Base-by-base conservation (phyloP, 1,140 invertebrate genomes). In the Diorhabda carinulata region DNA sequence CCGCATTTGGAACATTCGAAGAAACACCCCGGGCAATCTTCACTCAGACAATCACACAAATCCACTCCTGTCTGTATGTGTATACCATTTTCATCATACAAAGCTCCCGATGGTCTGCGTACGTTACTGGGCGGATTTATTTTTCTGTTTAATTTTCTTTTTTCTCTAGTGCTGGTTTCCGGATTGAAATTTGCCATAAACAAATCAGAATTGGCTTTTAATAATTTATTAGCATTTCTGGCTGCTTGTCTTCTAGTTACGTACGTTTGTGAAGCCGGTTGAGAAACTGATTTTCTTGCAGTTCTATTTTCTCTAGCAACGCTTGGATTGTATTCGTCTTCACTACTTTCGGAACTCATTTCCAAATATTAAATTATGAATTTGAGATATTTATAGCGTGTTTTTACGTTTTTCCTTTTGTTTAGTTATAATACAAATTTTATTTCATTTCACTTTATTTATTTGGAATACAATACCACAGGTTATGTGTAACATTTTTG, bases 11-110 rank as follows among this genome's bases (percentile, higher is more conserved):
- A 75, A 78, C 92, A 95, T 2, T 90, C 88, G 79, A 91, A 91
- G 78, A 92, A 91, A 81, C 93, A 95, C 2, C 93, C 93, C 2
- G 86, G 81, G 75, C 93, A 95, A 5, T 82, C 81, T 58, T 82
- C 78, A 65, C 87, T 85, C 40, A 93, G 79, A 77, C 93, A 95
- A 79, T 95, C 93, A 77, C 93, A 95, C 2, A 93, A 71, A 82
- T 94, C 90, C 61, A 83, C 80, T 4, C 87, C 86, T 42, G 87
- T 86, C 57, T 79, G 78, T 9, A 79, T 70, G 61, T 80, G 79
- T 40, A 74, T 64, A 2, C 80, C 80, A 61, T 74, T 72, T 47
- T 78, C 73, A 72, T 81, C 79, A 66, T 77, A 80, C 2, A 80
- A 5, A 41, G 78, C 76, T n/a, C 78, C 78, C 3, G 67, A 62